These are phyloP conservation scores for Chloropsis hardwickii DNA, from an alignment of 2,113 vertebrate species.

Conservation along the genomic window DNA sequence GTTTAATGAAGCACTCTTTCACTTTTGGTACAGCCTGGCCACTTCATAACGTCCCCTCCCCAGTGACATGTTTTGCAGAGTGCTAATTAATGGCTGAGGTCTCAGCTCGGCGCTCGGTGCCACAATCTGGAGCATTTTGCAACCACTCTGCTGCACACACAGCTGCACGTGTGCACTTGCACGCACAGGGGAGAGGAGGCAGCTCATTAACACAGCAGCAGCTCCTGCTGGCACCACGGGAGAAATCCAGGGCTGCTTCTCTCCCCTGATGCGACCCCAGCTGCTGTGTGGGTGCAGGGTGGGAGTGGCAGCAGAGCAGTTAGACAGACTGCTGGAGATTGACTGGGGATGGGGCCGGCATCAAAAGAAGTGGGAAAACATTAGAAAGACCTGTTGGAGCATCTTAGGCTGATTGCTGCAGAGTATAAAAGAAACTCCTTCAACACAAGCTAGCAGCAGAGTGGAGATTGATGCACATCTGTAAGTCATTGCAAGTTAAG, in stretches of 20 bases:
- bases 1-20: slow-evolving; percentile 40
- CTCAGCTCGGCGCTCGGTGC: neutral
- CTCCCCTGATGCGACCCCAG: neutral
- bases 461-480: neutral
- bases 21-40: slow-evolving; percentile 20
- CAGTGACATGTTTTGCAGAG: slow-evolving; percentile 16
- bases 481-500: neutral
- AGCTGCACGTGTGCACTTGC: neutral
- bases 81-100: slow-evolving; percentile 16
- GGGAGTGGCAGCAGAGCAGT: neutral
- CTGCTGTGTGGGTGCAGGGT: neutral
- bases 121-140: neutral
- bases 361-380: neutral
- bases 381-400: neutral
- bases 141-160: neutral
- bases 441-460: neutral
- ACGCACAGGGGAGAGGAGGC: neutral
- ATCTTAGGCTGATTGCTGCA: neutral
- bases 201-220: slow-evolving; percentile 7
- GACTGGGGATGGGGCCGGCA: neutral
- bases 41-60: slow-evolving; percentile 34
- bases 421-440: neutral
- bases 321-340: neutral
- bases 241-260: neutral
- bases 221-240: neutral